Conservation (phyloP, 2,113 vertebrate species). For the Eulemur rufifrons region DNA sequence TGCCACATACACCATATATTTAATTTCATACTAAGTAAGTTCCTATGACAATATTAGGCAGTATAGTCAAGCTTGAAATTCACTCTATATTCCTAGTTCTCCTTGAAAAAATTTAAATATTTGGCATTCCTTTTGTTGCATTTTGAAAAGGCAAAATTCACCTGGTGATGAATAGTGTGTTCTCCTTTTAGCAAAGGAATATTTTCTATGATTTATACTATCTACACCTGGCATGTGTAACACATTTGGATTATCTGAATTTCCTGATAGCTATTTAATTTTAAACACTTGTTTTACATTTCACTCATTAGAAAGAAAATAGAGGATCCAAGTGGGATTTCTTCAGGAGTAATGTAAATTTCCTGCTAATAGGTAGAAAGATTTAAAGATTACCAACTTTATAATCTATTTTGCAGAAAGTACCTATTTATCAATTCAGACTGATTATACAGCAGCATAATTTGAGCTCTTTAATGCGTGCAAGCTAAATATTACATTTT, state of each 20-base stretch:
- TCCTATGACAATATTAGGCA: neutral
- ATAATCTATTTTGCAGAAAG: constrained; percentile 39
- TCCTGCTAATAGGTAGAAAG: neutral
- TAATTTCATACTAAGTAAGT: neutral
- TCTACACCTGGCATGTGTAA: neutral
- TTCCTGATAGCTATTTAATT: neutral
- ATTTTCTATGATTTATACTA: neutral
- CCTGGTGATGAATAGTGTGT: neutral
- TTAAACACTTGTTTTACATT: neutral
- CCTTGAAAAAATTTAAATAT: neutral
- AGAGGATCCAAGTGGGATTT: neutral
- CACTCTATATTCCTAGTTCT: neutral
- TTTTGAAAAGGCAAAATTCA: neutral
- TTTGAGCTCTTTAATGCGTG: neutral
- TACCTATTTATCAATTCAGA: constrained; percentile 4
- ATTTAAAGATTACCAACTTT: constrained; percentile 15
- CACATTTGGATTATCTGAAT: neutral
- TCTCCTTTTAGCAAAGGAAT: neutral
- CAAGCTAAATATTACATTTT: neutral
- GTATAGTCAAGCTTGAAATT: neutral
- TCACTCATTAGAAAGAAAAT: neutral
- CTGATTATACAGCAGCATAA: neutral
- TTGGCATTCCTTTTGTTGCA: neutral
- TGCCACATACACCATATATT: neutral
- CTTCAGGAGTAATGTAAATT: constrained; percentile 15